Percentiles rank a stretch among this genome's conserved stretches.
Evolutionary conservation across 2,113 vertebrate genomes (phyloP).

Genomic region (Atlantisia rogersi): DNA sequence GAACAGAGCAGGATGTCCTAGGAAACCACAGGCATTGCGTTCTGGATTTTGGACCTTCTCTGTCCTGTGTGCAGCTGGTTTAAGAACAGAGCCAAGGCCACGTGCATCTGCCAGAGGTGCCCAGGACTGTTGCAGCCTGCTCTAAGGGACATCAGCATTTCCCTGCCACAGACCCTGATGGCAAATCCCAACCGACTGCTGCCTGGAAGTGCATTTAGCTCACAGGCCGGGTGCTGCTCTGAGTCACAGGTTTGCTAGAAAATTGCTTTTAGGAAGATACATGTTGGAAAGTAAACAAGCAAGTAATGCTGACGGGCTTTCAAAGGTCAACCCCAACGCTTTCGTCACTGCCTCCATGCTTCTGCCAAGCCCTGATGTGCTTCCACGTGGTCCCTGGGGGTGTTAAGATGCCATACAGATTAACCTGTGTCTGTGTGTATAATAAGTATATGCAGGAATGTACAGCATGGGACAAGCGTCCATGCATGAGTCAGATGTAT

Average conservation of each 20-base stretch:
- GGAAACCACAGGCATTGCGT: not conserved
- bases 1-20: not conserved
- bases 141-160: not conserved
- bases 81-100: not conserved
- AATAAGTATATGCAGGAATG: not conserved
- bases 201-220: not conserved
- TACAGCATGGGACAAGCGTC: too few relatives aligned
- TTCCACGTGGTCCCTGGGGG: accelerated
- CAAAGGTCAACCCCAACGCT: accelerated
- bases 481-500: accelerated
- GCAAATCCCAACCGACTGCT: not conserved
- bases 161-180: not conserved
- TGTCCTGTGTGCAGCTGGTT: not conserved
- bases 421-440: too few relatives aligned
- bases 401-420: not conserved
- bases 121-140: not conserved
- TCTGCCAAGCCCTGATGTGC: not conserved
- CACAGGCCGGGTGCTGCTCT: not conserved
- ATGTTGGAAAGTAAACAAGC: not conserved
- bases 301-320: not conserved
- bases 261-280: not conserved
- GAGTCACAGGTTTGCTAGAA: not conserved
- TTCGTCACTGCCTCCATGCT: not conserved
- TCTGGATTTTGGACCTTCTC: not conserved
- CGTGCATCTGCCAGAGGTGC: accelerated